Evolutionary conservation across 2,888 invertebrate species (phyloP).

Genomic region (Augochlorella aurata): DNA sequence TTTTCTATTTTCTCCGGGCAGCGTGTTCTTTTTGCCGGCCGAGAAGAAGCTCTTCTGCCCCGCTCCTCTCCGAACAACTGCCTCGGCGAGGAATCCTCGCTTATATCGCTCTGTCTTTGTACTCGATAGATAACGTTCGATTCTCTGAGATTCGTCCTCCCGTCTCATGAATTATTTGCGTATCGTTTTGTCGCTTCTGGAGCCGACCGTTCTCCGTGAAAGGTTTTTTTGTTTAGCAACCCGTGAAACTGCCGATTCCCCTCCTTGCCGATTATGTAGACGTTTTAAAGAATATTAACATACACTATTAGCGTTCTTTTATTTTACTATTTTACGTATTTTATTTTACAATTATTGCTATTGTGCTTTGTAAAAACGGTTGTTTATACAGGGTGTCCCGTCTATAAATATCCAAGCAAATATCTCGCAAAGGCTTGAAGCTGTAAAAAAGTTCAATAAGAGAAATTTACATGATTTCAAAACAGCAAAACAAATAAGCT

Average conservation of each 20-base stretch:
- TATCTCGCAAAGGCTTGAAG: too few species aligned
- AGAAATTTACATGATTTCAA: too few species aligned
- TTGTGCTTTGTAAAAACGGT: too few species aligned
- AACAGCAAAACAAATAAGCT: too few species aligned
- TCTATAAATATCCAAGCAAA: too few species aligned
- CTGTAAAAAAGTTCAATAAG: too few species aligned
- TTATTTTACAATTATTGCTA: too few species aligned
- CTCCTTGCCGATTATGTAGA: not conserved
- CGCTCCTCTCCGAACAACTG: conserved; percentile 2
- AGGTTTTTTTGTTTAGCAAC: not conserved
- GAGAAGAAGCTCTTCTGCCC: not conserved
- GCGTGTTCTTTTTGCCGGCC: conserved; percentile 35
- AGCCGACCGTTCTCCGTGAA: not conserved
- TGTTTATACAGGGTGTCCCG: too few species aligned
- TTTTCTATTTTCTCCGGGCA: conserved; percentile 26
- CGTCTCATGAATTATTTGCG: conserved; percentile 27
- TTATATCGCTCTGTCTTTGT: conserved; percentile 23
- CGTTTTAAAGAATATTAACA: not conserved
- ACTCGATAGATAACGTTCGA: conserved; percentile 18
- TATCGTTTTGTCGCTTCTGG: conserved; percentile 10
- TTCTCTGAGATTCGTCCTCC: not conserved
- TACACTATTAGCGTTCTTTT: too few species aligned
- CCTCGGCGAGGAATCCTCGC: conserved; percentile 17
- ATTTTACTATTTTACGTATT: too few species aligned
- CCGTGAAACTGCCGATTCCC: not conserved